These are phyloP conservation scores for Drosophila testacea DNA, from an alignment of 2,888 invertebrate genomes.

Conservation along the genomic window DNA sequence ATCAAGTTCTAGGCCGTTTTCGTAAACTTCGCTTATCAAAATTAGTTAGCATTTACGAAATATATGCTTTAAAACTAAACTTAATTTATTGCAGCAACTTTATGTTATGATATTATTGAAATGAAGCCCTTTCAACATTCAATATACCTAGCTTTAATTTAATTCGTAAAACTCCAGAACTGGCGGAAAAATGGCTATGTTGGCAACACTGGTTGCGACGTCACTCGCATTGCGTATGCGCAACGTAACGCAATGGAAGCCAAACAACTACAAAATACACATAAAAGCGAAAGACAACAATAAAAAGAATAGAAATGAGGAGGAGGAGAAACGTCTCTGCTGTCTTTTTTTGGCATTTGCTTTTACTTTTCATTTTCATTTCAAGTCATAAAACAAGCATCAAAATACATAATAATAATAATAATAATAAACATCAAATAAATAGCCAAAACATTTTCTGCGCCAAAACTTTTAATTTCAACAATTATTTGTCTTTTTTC, in stretches of 20 bases:
- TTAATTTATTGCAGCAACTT: too few relatives aligned
- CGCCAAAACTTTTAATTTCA: constrained; percentile 65
- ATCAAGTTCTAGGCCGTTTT: too few relatives aligned
- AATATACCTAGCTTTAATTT: too few relatives aligned
- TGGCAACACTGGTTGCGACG: background rate
- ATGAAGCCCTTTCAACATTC: too few relatives aligned
- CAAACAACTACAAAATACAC: constrained; percentile 38
- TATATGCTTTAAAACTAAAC: too few relatives aligned
- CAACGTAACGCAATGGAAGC: constrained; percentile 50
- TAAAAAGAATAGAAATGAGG: background rate
- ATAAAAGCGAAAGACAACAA: constrained; percentile 42
- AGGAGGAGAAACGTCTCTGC: background rate
- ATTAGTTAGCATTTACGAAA: too few relatives aligned
- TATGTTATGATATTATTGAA: too few relatives aligned
- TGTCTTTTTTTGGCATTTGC: constrained; percentile 30
- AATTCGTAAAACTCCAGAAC: too few relatives aligned
- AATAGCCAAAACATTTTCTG: constrained; percentile 46
- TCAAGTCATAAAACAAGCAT: constrained; percentile 42
- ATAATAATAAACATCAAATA: constrained; percentile 38
- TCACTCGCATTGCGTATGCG: constrained; percentile 58
- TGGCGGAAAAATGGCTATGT: too few relatives aligned
- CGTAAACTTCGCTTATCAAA: too few relatives aligned
- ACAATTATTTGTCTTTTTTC: constrained; percentile 57
- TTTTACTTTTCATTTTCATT: constrained; percentile 63
- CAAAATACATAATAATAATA: constrained; percentile 29